These are phyloP conservation scores for Agonopterix alstromeriana DNA, from an alignment of 2,888 invertebrate genomes.

Conservation along the genomic window DNA sequence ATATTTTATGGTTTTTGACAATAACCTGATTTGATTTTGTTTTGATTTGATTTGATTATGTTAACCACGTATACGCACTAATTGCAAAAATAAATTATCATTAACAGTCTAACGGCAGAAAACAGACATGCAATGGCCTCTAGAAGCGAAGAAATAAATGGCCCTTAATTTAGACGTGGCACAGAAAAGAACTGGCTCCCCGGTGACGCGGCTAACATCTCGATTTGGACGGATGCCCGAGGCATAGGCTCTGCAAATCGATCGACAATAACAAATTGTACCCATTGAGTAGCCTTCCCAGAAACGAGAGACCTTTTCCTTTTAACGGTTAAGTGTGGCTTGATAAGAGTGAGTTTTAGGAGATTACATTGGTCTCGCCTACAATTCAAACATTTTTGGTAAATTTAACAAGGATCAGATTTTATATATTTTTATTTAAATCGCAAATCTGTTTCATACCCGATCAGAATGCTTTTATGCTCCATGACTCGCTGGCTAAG, in stretches of 20 bases:
- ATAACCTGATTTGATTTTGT: too few species aligned
- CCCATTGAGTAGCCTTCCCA: conserved; percentile 1
- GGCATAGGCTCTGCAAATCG: conserved; percentile 8
- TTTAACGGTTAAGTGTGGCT: neutral
- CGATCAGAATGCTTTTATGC: too few species aligned
- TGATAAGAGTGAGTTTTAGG: neutral
- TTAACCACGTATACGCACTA: too few species aligned
- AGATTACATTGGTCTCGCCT: neutral
- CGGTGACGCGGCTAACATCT: conserved; percentile 27
- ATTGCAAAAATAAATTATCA: too few species aligned
- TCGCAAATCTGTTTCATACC: too few species aligned
- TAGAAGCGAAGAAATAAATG: conserved; percentile 35
- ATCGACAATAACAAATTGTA: conserved; percentile 7
- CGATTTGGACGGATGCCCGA: conserved; percentile 17
- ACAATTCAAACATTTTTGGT: neutral
- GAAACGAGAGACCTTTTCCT: conserved; percentile 1
- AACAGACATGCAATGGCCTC: conserved; percentile 8
- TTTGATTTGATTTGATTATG: too few species aligned
- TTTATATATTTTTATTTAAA: too few species aligned
- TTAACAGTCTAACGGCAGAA: conserved; percentile 13
- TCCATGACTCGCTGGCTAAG: too few species aligned
- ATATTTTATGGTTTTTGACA: too few species aligned
- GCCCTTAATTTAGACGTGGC: conserved; percentile 38
- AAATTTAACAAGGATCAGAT: too few species aligned
- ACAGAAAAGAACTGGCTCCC: conserved; percentile 19